Percentiles rank a stretch among this genome's conserved stretches.
Evolutionary conservation across 2,888 invertebrate species (phyloP).

Genomic region (Xylophagus ater): DNA sequence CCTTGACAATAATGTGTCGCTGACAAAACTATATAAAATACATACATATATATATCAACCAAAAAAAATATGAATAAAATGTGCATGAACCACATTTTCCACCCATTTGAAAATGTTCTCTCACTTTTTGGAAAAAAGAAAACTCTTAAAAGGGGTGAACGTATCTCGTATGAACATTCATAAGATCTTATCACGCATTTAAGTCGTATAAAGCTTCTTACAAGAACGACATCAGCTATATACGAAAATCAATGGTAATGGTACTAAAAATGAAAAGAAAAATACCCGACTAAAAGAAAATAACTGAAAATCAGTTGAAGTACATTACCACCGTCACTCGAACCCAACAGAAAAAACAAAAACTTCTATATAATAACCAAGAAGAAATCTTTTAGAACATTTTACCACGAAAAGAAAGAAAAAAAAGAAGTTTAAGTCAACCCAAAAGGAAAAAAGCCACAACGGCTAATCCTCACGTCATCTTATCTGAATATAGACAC

Average conservation of each 20-base stretch:
- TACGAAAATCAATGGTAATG: too few species aligned
- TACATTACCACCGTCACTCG: neutral
- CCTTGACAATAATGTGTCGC: slow-evolving; percentile 5
- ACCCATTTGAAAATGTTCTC: neutral
- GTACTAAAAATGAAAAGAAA: neutral
- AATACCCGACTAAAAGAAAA: neutral
- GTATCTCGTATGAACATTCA: slow-evolving; percentile 11
- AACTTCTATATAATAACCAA: too few species aligned
- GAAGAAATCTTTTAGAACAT: too few species aligned
- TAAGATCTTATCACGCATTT: slow-evolving; percentile 11
- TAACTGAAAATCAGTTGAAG: neutral
- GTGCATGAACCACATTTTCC: neutral
- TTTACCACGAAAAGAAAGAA: too few species aligned
- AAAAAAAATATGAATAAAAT: neutral
- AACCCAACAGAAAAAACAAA: too few species aligned
- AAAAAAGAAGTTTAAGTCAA: too few species aligned
- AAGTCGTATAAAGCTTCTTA: slow-evolving; percentile 9
- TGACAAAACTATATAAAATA: neutral
- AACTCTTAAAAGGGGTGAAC: slow-evolving; percentile 10
- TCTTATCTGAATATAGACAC: neutral
- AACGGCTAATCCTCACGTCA: neutral
- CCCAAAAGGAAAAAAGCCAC: too few species aligned
- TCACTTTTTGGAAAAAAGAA: slow-evolving; percentile 2
- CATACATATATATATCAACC: neutral
- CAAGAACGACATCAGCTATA: too few species aligned